Evolutionary conservation across 2,888 invertebrate species (phyloP), one percentile per base, ranked within the genome.

Genomic region (Lepas anatifera): DNA sequence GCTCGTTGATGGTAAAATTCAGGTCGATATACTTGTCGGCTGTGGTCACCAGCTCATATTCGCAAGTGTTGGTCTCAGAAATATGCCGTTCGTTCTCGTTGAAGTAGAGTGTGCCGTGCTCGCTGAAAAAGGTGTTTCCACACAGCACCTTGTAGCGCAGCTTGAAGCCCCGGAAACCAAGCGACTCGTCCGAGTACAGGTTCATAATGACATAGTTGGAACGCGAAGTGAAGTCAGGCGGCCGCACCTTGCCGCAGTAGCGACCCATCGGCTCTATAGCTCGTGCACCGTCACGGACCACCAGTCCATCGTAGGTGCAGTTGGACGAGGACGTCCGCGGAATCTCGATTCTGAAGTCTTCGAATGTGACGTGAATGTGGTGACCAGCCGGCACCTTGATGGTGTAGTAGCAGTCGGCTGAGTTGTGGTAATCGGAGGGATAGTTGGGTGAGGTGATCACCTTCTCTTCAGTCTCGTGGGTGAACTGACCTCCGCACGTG

Each of bases 221-320:
- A 25, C 66, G 66, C 11, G 66, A 66, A 8, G 25, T 25, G 39
- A 66, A 66, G 27, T 66, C 25, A 3, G 66, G 66, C n/a, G 66
- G 66, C 39, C 39, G 39, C 4, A 66, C 66, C 39, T 66, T 66
- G 25, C 66, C 66, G 27, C 66, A 66, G 66, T 66, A 66, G 39
- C 66, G 66, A 13, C 66, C 66, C 66, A 66, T 66, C 25, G 66
- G 39, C 39, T 66, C 66, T 0, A 37, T 27, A 39, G n/a, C 18
- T 13, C 6, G 25, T 18, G 66, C n/a, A 25, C 66, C 66, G 6
- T 66, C 66, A 16, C 39, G 66, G 25, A 66, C 66, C 39, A 39
- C 66, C 66, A 66, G 66, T 2, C 66, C 66, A 39, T 66, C 66
- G 66, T 39, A 66, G 25, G 66, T 66, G 66, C 66, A 66, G 39